These are phyloP conservation scores for Hemicentrotus pulcherrimus DNA, from an alignment of 35 echinoderm and acorn worm species.

Conservation along the genomic window DNA sequence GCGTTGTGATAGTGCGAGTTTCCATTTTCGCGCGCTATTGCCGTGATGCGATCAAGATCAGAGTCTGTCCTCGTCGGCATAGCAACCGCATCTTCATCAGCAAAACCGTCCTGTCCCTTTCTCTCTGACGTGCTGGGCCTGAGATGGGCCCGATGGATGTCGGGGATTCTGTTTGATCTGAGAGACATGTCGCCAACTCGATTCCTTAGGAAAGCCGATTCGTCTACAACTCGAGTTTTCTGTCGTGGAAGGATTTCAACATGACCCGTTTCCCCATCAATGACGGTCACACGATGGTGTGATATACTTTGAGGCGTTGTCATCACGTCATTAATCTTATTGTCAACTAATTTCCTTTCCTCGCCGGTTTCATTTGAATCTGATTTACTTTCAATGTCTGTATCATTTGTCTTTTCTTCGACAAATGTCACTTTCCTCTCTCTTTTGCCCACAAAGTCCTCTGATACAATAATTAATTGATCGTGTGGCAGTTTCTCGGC, in stretches of 20 bases:
- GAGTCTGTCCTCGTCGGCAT: conserved; percentile 14
- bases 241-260: conserved; percentile 24
- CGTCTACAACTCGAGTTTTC: conserved; percentile 25
- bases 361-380: background rate
- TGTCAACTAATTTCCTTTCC: background rate
- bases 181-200: background rate
- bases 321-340: background rate
- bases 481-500: background rate
- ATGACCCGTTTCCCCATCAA: conserved; percentile 35
- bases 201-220: conserved; percentile 8
- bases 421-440: conserved; percentile 40
- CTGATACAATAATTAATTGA: background rate
- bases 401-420: background rate
- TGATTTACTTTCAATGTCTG: background rate
- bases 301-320: background rate
- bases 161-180: background rate
- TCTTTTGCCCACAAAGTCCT: background rate
- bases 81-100: conserved; percentile 33
- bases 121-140: conserved; percentile 32
- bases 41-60: background rate
- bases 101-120: background rate
- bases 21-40: conserved; percentile 6
- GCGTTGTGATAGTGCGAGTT: background rate
- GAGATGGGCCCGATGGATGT: conserved; percentile 12
- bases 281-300: conserved; percentile 22